Evolutionary conservation across 2,888 invertebrate genomes (phyloP), one percentile per base, ranked within the genome.

Genomic region (Pyralis farinalis): DNA sequence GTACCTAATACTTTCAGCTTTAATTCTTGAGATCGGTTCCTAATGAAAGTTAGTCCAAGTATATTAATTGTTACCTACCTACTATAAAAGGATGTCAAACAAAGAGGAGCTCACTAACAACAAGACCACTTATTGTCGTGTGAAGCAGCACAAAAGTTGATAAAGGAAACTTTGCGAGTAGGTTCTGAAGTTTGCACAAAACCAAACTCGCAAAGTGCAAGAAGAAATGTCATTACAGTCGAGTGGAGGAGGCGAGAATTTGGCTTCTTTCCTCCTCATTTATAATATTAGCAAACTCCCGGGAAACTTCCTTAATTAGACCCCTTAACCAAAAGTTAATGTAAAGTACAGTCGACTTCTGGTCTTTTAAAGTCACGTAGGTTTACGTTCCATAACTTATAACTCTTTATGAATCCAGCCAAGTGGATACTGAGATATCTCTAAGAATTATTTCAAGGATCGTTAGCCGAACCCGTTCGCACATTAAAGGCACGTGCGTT

Each of bases 231-330:
- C 66, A 64, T 72, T 68, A 67, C 47, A 58, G 54, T 50, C 52
- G 45, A 54, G 48, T 55, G 52, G 11, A 10, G 21, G 53, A 59
- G 44, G 61, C 55, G 57, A 46, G 55, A 69, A 73, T 69, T 71
- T 64, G 53, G 53, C 63, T 61, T 68, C 69, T 74, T 78, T 72
- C 68, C 72, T 69, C 64, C 69, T 63, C 74, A 76, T 76, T 79
- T 72, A 74, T 73, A 78, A 73, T 76, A 78, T 78, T 71, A 77
- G 62, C 68, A 54, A 77, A 75, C 68, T 73, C 58, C 44, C 49
- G 47, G 47, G 49, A 62, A 80, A 78, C 72, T 80, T 79, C 66
- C 65, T 64, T 78, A 78, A 79, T 78, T 78, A 80, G 67, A 65
- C 62, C 63, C 63, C 68, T 72, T 78, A 77, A 72, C 74, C 66